A percentile compares a stretch with the other conserved stretches of the same genome.
These are phyloP conservation scores for Argyrosomus japonicus DNA, from an alignment of 2,113 vertebrate genomes.

Conservation along the genomic window DNA sequence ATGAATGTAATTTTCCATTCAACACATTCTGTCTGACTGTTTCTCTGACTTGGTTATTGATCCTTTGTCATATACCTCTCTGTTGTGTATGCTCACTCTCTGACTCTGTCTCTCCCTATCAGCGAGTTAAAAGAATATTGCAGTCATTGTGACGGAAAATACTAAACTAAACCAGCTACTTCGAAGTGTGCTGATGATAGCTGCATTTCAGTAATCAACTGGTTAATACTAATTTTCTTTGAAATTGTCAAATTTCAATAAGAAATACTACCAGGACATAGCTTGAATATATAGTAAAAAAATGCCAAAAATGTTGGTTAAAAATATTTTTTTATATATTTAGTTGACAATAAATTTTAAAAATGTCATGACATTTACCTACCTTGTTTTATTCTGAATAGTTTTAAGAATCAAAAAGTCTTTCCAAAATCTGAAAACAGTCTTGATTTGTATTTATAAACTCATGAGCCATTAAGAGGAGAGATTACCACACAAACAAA, in stretches of 20 bases:
- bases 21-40: neutral
- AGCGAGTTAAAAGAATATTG: neutral
- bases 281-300: neutral
- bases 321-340: neutral
- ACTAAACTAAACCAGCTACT: neutral
- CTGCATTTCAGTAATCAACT: neutral
- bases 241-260: neutral
- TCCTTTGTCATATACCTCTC: neutral
- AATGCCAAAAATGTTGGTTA: neutral
- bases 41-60: neutral
- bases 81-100: neutral
- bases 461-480: neutral
- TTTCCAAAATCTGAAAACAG: no score
- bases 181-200: neutral
- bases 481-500: neutral
- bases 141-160: neutral
- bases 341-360: no score
- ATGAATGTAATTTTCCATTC: neutral
- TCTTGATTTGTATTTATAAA: neutral
- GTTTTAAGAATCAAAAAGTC: neutral
- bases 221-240: conserved; percentile 6
- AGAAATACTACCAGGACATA: neutral
- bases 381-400: neutral
- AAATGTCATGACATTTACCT: neutral
- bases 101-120: neutral